A percentile compares a stretch with the other conserved stretches of the same genome.
Conservation (phyloP, 2,797 vertebrate genomes). For the Sphenopsis melanotis region DNA sequence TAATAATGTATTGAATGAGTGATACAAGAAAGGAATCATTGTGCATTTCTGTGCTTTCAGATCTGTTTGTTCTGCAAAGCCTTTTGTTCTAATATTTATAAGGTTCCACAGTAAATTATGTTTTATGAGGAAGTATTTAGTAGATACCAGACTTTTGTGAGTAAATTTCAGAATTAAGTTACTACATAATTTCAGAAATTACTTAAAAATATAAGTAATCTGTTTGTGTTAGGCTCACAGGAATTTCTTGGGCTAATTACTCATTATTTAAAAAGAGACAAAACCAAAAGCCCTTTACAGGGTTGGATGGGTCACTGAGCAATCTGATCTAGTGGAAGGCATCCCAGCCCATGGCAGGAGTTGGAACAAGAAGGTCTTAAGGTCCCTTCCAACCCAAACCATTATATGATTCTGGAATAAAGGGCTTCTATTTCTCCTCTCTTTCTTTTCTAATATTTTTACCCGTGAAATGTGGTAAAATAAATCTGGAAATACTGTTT, state of each 20-base stretch:
- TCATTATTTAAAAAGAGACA: background rate
- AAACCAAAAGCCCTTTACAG: background rate
- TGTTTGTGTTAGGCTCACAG: background rate
- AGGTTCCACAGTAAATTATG: background rate
- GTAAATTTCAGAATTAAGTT: background rate
- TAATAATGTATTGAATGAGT: slow-evolving; percentile 26
- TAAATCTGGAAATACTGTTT: background rate
- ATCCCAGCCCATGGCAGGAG: background rate
- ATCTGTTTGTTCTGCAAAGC: slow-evolving; percentile 41
- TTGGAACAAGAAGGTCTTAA: background rate
- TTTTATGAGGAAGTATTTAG: slow-evolving; percentile 5
- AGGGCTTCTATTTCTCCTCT: background rate
- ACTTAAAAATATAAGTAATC: background rate
- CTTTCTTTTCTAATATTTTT: background rate
- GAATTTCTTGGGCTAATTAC: background rate
- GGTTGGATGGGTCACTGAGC: background rate
- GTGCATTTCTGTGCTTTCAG: slow-evolving; percentile 24
- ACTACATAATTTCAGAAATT: background rate
- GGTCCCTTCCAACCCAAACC: background rate
- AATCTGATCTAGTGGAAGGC: background rate
- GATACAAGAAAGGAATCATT: background rate
- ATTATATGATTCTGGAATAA: background rate
- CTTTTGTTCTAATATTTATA: slow-evolving; percentile 52
- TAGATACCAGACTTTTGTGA: background rate
- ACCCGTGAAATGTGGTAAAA: background rate